Conservation (phyloP, 2,888 invertebrate genomes). For the Linyphia triangularis region DNA sequence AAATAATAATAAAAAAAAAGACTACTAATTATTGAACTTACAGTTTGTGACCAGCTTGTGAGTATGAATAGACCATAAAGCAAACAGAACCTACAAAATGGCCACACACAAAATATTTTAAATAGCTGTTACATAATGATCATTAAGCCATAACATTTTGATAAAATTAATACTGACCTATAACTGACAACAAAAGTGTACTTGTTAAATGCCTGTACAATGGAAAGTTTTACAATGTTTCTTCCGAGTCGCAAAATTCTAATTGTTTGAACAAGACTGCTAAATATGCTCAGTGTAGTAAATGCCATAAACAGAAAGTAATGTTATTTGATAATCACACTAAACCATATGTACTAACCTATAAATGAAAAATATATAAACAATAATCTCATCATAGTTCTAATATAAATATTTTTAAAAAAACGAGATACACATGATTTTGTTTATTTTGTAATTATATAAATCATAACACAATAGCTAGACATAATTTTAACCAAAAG, state of each 20-base stretch:
- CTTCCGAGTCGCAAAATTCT: constrained; percentile 91
- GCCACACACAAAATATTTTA: not conserved
- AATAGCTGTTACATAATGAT: not conserved
- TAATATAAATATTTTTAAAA: no score
- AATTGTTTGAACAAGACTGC: constrained; percentile 90
- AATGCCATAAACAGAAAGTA: constrained; percentile 77
- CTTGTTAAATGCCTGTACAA: constrained; percentile 96
- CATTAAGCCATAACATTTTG: not conserved
- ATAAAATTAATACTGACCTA: constrained; percentile 80
- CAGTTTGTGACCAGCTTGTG: constrained; percentile 85
- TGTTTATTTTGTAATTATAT: no score
- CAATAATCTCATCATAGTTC: no score
- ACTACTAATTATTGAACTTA: constrained; percentile 80
- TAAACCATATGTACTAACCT: no score
- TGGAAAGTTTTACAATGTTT: constrained; percentile 92
- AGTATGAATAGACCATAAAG: constrained; percentile 93
- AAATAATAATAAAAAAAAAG: constrained; percentile 29
- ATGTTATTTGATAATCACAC: no score
- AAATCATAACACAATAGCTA: no score
- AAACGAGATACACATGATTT: no score
- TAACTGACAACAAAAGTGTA: constrained; percentile 92
- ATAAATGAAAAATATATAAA: no score
- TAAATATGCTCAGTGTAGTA: constrained; percentile 80
- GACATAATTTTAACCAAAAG: no score
- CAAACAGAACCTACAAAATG: constrained; percentile 86